phyloP scores from a whole-genome alignment of 2,888 invertebrate genomes.

The Physocephala rufipes region DNA sequence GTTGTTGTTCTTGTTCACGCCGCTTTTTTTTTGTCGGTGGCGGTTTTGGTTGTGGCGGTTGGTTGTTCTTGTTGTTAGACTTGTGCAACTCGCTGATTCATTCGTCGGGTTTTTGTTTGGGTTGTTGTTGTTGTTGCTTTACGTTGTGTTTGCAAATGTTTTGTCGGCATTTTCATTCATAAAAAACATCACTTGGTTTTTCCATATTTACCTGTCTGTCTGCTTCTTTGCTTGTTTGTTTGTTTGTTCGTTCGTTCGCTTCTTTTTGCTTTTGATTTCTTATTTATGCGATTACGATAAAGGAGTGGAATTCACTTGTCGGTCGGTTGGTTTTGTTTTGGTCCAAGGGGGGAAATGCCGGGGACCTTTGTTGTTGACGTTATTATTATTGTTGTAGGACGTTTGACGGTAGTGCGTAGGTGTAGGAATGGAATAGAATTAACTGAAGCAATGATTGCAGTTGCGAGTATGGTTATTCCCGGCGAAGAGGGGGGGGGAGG shows the following conservation, averaged over 20 bases:
- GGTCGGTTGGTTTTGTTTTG: neutral
- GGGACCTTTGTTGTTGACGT: neutral
- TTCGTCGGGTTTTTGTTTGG: neutral
- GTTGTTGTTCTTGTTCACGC: neutral
- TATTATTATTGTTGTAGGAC: neutral
- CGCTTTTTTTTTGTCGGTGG: slow-evolving; percentile 13
- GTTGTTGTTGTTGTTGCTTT: slow-evolving; percentile 31
- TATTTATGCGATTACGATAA: neutral
- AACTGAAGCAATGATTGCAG: no score
- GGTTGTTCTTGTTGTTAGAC: neutral
- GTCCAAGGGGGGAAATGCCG: neutral
- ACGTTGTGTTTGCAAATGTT: slow-evolving; percentile 33
- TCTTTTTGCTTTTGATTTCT: neutral
- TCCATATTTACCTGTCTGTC: neutral
- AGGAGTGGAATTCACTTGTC: neutral
- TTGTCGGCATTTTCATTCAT: slow-evolving; percentile 34
- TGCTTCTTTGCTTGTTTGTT: neutral
- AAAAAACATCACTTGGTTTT: slow-evolving; percentile 23
- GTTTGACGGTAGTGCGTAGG: neutral
- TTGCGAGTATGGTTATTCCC: neutral
- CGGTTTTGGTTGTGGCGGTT: neutral
- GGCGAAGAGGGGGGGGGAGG: neutral
- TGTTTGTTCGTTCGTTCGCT: neutral
- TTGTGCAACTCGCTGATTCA: slow-evolving; percentile 6
- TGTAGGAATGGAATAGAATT: no score